Conservation (phyloP, 2,113 vertebrate genomes). For the Ailuropoda melanoleuca region DNA sequence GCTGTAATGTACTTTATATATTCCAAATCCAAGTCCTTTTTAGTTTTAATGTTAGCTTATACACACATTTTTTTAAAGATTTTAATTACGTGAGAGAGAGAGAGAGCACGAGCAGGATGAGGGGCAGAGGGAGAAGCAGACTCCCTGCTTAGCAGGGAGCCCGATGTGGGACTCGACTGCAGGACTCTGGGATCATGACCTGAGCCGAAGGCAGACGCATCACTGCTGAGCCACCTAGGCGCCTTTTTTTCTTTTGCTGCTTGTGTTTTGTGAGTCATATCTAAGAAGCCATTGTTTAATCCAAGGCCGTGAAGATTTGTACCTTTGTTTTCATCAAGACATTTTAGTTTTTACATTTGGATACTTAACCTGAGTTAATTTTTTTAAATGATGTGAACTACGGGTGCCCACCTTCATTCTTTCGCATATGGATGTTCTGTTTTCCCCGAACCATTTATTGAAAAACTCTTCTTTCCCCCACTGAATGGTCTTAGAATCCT, state of each 20-base stretch:
- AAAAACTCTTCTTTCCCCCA: not conserved
- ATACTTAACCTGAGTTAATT: not conserved
- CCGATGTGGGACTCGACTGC: rapidly evolving
- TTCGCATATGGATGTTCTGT: not conserved
- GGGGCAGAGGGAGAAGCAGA: not conserved
- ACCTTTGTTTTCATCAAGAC: not conserved
- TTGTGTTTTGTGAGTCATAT: not conserved
- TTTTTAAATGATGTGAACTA: not conserved
- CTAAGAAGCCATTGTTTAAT: not conserved
- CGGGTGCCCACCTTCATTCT: not conserved
- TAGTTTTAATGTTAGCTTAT: not conserved
- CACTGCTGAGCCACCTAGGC: too few species aligned
- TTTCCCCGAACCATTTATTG: not conserved
- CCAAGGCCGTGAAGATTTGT: not conserved
- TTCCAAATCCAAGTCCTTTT: not conserved
- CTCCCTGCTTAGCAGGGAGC: not conserved
- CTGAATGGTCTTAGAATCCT: not conserved
- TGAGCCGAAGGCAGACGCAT: too few species aligned
- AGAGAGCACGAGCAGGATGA: not conserved
- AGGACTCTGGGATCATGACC: not conserved
- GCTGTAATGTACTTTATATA: not conserved
- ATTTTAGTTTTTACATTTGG: not conserved
- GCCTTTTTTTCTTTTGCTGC: not conserved
- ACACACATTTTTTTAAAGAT: not conserved
- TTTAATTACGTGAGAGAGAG: not conserved